These are phyloP conservation scores for Rotaria socialis DNA, from an alignment of 2,888 invertebrate species.

Conservation along the genomic window DNA sequence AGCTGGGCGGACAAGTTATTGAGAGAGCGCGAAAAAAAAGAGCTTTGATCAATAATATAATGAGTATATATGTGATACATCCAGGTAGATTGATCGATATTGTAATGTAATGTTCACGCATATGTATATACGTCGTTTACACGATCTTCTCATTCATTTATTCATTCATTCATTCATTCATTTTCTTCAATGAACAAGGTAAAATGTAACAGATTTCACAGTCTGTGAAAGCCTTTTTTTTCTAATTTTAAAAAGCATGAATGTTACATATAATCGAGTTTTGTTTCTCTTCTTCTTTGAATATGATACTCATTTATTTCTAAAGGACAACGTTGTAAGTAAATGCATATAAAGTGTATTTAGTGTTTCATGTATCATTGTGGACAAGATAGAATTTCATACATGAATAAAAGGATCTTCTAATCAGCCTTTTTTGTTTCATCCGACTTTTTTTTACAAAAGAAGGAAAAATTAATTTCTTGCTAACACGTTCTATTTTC, in stretches of 20 bases:
- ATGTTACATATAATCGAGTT: not conserved
- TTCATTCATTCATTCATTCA: not conserved
- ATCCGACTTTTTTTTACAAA: not conserved
- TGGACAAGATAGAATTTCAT: not conserved
- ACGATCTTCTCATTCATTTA: not conserved
- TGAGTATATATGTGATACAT: not conserved
- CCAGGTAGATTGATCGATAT: slow-evolving; percentile 9
- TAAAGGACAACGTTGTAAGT: not conserved
- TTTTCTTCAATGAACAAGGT: not conserved
- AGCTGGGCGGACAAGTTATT: slow-evolving; percentile 6
- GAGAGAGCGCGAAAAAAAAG: not conserved
- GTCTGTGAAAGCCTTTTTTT: not conserved
- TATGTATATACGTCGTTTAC: not conserved
- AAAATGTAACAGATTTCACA: not conserved
- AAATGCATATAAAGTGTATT: not conserved
- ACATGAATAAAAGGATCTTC: not conserved
- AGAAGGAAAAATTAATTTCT: not conserved
- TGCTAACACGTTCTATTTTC: not conserved
- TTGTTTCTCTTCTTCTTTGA: not conserved
- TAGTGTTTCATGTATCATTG: not conserved
- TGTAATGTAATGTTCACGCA: not conserved
- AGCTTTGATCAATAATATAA: slow-evolving; percentile 17
- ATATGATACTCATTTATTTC: not conserved
- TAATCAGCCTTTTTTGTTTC: not conserved
- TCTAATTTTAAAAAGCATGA: not conserved